Percentiles rank a stretch among this genome's conserved stretches.
Evolutionary conservation across 2,113 vertebrate species (phyloP).

Genomic region (Aptenodytes forsteri): DNA sequence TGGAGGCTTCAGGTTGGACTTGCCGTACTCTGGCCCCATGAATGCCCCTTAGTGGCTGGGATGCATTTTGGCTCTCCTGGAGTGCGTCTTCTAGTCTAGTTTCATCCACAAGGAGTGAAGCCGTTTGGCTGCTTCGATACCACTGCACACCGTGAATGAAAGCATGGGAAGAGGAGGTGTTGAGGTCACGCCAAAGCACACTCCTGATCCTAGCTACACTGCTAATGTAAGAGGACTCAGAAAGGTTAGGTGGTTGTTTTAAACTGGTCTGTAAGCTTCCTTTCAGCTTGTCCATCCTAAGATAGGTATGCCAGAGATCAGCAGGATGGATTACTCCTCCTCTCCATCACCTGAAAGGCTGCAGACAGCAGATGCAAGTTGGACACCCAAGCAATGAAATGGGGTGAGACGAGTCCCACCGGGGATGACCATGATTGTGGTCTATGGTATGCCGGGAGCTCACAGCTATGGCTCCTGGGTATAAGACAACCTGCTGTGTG

Average conservation of each 20-base stretch:
- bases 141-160: not conserved
- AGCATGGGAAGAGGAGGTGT: not conserved
- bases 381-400: not conserved
- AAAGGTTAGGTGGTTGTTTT: not conserved
- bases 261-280: not conserved
- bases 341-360: not conserved
- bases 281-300: not conserved
- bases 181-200: not conserved
- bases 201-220: not conserved
- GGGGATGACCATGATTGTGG: not conserved
- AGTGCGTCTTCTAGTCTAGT: not conserved
- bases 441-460: not conserved
- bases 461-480: not conserved
- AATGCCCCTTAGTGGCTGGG: not conserved
- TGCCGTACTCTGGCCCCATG: not conserved
- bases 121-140: not conserved
- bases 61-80: not conserved
- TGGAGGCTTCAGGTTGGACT: not conserved
- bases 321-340: not conserved
- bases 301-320: not conserved
- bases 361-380: not conserved
- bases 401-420: not conserved
- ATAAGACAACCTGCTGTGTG: not conserved
- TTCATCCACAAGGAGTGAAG: not conserved
- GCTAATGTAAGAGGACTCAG: not conserved